These are phyloP conservation scores for Hippocampus guttulatus DNA, from an alignment of 2,113 vertebrate genomes.

Conservation along the genomic window DNA sequence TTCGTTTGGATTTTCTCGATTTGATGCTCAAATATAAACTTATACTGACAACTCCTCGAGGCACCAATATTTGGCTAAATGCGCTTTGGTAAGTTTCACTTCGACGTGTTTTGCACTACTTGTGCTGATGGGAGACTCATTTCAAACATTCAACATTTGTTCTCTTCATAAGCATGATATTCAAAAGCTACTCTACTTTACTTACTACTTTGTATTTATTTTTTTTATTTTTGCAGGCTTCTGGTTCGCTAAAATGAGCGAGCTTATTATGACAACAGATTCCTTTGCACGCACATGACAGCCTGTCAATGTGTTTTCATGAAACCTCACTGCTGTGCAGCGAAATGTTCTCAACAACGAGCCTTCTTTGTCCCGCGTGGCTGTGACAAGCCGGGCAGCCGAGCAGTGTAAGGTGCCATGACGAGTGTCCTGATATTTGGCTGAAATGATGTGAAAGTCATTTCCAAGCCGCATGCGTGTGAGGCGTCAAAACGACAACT, in stretches of 20 bases:
- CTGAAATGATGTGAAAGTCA: conserved; percentile 70
- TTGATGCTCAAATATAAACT: background rate
- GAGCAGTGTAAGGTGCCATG: conserved; percentile 59
- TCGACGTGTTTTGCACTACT: no score
- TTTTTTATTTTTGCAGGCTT: no score
- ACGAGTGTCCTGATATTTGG: conserved; percentile 56
- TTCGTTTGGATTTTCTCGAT: background rate
- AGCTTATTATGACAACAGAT: background rate
- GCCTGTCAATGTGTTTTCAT: background rate
- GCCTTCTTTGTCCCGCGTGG: conserved; percentile 32
- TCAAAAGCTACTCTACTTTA: background rate
- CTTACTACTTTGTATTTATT: no score
- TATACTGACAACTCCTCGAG: no score
- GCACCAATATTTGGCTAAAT: no score
- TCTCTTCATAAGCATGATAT: background rate
- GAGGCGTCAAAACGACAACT: conserved; percentile 58
- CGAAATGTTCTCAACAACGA: conserved; percentile 6
- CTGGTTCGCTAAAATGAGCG: no score
- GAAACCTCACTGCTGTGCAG: background rate
- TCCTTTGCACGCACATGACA: background rate
- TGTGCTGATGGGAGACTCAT: no score
- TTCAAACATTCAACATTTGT: background rate
- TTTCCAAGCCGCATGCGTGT: conserved; percentile 56
- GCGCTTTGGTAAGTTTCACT: no score
- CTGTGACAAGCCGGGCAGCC: conserved; percentile 52